These are phyloP conservation scores for Conus ventricosus DNA, from an alignment of 1,140 invertebrate genomes.

Conservation along the genomic window DNA sequence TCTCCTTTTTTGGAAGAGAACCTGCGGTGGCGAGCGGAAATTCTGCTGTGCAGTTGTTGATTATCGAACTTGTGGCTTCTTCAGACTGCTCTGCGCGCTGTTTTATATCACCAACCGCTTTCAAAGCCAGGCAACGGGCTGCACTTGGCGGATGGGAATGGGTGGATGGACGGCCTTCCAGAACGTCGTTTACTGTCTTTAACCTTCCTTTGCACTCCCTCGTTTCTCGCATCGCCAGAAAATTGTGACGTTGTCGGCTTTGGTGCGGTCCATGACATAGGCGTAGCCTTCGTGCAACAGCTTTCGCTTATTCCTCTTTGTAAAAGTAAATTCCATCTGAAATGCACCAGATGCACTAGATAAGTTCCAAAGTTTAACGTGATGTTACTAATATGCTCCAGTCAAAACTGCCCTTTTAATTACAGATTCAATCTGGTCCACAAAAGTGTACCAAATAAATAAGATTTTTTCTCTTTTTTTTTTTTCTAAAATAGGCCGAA, in stretches of 20 bases:
- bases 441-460: neutral
- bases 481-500: too few species aligned
- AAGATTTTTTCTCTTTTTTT: neutral
- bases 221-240: slow-evolving; percentile 25
- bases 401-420: too few species aligned
- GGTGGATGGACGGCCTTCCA: slow-evolving; percentile 26
- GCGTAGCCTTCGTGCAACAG: slow-evolving; percentile 25
- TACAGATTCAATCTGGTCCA: too few species aligned
- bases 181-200: slow-evolving; percentile 19
- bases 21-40: slow-evolving; percentile 19
- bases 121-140: slow-evolving; percentile 23
- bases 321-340: slow-evolving; percentile 8
- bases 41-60: slow-evolving; percentile 26
- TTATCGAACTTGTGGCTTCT: slow-evolving; percentile 27
- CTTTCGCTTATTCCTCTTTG: slow-evolving; percentile 27
- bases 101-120: slow-evolving; percentile 24
- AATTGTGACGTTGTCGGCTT: slow-evolving; percentile 22
- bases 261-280: slow-evolving; percentile 8
- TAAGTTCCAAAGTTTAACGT: slow-evolving; percentile 19
- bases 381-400: neutral
- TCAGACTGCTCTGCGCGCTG: slow-evolving; percentile 25
- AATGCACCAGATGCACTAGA: slow-evolving; percentile 4
- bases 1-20: slow-evolving; percentile 27
- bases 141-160: slow-evolving; percentile 24
- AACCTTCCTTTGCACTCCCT: slow-evolving; percentile 21